Conservation (phyloP, 2,113 vertebrate genomes). For the Danionella cerebrum region DNA sequence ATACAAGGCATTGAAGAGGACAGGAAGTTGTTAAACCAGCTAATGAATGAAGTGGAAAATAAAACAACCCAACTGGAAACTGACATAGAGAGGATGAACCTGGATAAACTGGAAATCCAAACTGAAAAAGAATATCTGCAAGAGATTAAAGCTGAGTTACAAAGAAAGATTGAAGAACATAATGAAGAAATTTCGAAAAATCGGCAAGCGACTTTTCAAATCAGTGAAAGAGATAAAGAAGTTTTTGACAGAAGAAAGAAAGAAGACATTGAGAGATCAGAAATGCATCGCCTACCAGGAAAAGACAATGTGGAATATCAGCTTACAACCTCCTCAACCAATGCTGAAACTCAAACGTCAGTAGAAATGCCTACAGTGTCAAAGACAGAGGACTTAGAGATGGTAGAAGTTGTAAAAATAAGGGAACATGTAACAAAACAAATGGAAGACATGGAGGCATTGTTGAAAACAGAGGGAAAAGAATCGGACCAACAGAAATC, state of each 20-base stretch:
- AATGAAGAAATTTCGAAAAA: not conserved
- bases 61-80: not conserved
- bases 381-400: not conserved
- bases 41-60: not conserved
- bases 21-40: not conserved
- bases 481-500: not conserved
- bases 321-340: not conserved
- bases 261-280: not conserved
- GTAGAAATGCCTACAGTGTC: not conserved
- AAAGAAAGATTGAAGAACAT: not conserved
- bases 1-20: not conserved
- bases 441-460: not conserved
- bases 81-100: not conserved
- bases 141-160: constrained; percentile 4
- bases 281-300: not conserved
- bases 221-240: not conserved
- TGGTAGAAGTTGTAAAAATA: not conserved
- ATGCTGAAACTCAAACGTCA: constrained; percentile 23
- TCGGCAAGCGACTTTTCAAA: not conserved
- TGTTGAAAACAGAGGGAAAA: not conserved
- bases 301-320: not conserved
- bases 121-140: not conserved
- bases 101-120: not conserved
- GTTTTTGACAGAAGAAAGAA: not conserved
- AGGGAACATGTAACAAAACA: not conserved